Conservation (phyloP, 2,888 invertebrate genomes). For the Troilus luridus region DNA sequence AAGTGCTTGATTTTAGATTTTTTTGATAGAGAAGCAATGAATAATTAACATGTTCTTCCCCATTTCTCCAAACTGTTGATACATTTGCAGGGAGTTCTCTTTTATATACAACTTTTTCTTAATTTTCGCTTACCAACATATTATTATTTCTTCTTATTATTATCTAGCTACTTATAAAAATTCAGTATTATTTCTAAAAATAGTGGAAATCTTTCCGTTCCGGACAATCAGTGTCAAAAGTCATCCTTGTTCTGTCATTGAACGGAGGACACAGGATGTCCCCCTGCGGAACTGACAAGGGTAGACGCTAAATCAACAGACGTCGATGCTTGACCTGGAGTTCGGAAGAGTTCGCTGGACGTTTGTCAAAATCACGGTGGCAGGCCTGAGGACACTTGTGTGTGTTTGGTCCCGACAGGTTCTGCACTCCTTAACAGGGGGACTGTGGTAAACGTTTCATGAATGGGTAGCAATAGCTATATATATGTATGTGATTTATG, state of each 20-base stretch:
- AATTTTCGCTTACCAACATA: neutral
- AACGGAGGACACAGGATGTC: neutral
- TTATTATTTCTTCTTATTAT: neutral
- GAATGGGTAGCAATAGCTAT: too few species aligned
- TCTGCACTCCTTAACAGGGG: neutral
- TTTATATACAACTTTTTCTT: too few species aligned
- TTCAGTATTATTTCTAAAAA: neutral
- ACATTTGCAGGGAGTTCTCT: too few species aligned
- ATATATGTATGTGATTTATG: too few species aligned
- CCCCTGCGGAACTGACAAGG: constrained; percentile 23
- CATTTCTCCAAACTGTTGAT: too few species aligned
- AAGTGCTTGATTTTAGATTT: too few species aligned
- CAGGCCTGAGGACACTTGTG: neutral
- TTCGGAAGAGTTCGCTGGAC: constrained; percentile 3
- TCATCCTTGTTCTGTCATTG: neutral
- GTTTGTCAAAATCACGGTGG: constrained; percentile 31
- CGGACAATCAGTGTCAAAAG: neutral
- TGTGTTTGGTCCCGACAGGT: neutral
- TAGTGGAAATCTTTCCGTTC: neutral
- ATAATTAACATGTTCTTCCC: too few species aligned
- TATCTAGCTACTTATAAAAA: neutral
- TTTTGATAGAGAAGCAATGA: too few species aligned
- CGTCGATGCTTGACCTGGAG: neutral
- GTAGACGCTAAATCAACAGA: constrained; percentile 16
- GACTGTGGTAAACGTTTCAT: neutral